A percentile compares a stretch with the other conserved stretches of the same genome.
These are phyloP conservation scores for Chauna torquata DNA, from an alignment of 2,113 vertebrate genomes.

Conservation along the genomic window DNA sequence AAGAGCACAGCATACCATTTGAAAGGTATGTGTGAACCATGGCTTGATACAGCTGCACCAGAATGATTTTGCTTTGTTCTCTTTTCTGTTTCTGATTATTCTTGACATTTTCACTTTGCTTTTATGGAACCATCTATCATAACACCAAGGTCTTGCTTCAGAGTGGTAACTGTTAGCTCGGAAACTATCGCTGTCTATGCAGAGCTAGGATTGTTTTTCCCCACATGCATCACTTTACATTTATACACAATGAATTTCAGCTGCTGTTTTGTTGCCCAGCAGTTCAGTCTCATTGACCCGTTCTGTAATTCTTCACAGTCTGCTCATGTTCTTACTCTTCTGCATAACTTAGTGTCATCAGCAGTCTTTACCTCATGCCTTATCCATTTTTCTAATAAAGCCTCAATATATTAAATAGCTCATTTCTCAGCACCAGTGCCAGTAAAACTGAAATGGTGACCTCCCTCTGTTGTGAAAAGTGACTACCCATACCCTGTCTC, in stretches of 20 bases:
- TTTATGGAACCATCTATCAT: neutral
- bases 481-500: neutral
- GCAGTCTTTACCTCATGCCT: neutral
- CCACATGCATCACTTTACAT: neutral
- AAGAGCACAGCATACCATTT: neutral
- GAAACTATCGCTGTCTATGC: accelerated
- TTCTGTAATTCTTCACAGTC: neutral
- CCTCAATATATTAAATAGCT: neutral
- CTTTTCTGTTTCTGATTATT: neutral
- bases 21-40: neutral
- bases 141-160: neutral
- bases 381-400: neutral
- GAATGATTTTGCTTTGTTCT: neutral
- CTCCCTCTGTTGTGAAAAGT: neutral
- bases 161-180: neutral
- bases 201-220: neutral
- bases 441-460: neutral
- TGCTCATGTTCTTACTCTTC: neutral
- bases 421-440: neutral
- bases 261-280: neutral
- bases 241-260: neutral
- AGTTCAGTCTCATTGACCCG: accelerated
- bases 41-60: neutral
- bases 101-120: neutral
- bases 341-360: neutral